A percentile compares a stretch with the other conserved stretches of the same genome.
phyloP scores from a whole-genome alignment of 1,140 invertebrate genomes.

The Dinothrombium tinctorium region DNA sequence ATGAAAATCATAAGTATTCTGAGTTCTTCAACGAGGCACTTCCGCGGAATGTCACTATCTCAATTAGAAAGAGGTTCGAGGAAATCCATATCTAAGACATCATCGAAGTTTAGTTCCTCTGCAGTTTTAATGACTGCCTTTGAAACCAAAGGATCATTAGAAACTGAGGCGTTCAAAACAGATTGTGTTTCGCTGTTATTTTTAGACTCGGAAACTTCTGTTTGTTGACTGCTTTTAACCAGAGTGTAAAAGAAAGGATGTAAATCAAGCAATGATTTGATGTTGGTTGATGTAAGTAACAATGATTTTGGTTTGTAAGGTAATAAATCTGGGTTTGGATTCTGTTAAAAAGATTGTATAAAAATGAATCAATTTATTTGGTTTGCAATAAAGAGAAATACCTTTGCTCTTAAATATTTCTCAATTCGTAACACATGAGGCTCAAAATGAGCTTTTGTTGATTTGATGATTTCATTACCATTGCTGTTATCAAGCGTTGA shows the following conservation, averaged over 20 bases:
- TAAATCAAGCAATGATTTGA: slow-evolving; percentile 45
- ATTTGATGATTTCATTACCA: no score
- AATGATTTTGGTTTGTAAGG: slow-evolving; percentile 32
- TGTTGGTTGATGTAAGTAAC: slow-evolving; percentile 37
- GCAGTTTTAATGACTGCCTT: not conserved
- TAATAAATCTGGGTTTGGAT: slow-evolving; percentile 26
- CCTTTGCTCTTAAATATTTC: slow-evolving; percentile 38
- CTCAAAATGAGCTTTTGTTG: slow-evolving; percentile 31
- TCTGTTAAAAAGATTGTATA: slow-evolving; percentile 15
- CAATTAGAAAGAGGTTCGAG: no score
- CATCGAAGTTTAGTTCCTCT: slow-evolving; percentile 8
- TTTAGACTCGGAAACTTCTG: not conserved
- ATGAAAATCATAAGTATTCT: no score
- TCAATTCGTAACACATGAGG: slow-evolving; percentile 48
- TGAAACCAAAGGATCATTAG: not conserved
- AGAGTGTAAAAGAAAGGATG: slow-evolving; percentile 57
- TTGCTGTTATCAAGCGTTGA: no score
- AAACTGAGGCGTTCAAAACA: not conserved
- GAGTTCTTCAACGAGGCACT: no score
- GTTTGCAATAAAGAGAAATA: slow-evolving; percentile 21
- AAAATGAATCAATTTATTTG: not conserved
- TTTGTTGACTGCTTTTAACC: not conserved
- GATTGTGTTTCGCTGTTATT: not conserved
- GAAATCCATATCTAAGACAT: slow-evolving; percentile 11
- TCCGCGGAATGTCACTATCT: no score